Evolutionary conservation across 2,888 invertebrate species (phyloP).

Genomic region (Drosophila melanosoma): DNA sequence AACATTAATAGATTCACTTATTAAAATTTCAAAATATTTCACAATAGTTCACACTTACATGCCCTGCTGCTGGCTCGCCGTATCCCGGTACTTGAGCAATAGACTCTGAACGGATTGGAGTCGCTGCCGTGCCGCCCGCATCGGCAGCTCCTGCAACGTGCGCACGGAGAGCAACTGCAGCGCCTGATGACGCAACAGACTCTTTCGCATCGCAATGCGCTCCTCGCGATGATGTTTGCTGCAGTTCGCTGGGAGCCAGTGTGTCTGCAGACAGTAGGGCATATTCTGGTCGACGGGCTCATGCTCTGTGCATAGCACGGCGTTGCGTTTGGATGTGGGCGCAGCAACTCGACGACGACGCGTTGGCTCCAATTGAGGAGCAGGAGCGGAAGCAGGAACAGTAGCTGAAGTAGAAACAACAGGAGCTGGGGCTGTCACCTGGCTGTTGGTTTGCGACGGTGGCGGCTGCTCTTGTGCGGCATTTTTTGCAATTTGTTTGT

Average conservation of each 20-base stretch:
- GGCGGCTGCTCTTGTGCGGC: not conserved
- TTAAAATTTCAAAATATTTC: not conserved
- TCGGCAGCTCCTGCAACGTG: conserved; percentile 78
- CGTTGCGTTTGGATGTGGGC: conserved; percentile 34
- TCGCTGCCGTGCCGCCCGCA: conserved; percentile 78
- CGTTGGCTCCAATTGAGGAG: conserved; percentile 11
- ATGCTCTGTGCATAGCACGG: conserved; percentile 43
- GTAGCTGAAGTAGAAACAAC: not conserved
- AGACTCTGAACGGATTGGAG: conserved; percentile 82
- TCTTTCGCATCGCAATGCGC: conserved; percentile 82
- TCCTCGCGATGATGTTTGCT: conserved; percentile 80
- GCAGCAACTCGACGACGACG: conserved; percentile 36
- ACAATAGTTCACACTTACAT: conserved; percentile 55
- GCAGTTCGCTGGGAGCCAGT: conserved; percentile 75
- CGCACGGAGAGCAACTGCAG: conserved; percentile 82
- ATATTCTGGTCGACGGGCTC: conserved; percentile 54
- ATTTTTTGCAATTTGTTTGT: conserved; percentile 42
- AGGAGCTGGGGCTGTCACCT: conserved; percentile 1
- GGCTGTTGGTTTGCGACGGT: conserved; percentile 10
- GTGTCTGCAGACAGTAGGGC: conserved; percentile 80
- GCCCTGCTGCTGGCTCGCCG: conserved; percentile 73
- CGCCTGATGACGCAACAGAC: conserved; percentile 82
- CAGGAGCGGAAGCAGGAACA: not conserved
- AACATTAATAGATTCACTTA: not conserved
- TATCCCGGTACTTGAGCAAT: conserved; percentile 80